These are phyloP conservation scores for Podiceps cristatus DNA, from an alignment of 2,113 vertebrate genomes.

Conservation along the genomic window DNA sequence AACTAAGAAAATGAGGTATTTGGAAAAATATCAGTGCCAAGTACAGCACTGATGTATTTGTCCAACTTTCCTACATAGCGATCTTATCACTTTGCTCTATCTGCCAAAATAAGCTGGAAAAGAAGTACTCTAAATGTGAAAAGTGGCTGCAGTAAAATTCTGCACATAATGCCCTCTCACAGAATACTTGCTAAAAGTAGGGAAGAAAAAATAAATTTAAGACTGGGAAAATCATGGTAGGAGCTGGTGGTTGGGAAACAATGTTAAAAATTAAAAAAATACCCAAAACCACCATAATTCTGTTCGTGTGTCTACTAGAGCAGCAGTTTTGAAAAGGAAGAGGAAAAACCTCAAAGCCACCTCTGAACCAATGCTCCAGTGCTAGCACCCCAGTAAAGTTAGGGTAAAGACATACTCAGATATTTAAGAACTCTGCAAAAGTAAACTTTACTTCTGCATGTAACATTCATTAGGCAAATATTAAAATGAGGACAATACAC, in stretches of 20 bases:
- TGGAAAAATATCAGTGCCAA: background rate
- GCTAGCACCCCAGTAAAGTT: background rate
- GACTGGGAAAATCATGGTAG: background rate
- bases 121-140: background rate
- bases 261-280: background rate
- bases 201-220: background rate
- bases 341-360: background rate
- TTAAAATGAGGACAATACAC: background rate
- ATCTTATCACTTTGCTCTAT: background rate
- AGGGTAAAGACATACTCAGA: background rate
- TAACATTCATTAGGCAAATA: background rate
- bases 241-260: background rate
- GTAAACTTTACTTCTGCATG: background rate
- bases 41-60: background rate
- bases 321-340: background rate
- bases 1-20: background rate
- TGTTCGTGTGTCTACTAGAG: background rate
- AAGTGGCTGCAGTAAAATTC: background rate
- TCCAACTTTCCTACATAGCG: background rate
- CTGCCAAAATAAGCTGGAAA: conserved; percentile 26
- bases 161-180: background rate
- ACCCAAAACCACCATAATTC: background rate
- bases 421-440: background rate
- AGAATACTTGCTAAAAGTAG: background rate
- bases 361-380: background rate